Base-by-base conservation (phyloP, 2,797 vertebrate species). In the Lycodopsis pacificus region DNA sequence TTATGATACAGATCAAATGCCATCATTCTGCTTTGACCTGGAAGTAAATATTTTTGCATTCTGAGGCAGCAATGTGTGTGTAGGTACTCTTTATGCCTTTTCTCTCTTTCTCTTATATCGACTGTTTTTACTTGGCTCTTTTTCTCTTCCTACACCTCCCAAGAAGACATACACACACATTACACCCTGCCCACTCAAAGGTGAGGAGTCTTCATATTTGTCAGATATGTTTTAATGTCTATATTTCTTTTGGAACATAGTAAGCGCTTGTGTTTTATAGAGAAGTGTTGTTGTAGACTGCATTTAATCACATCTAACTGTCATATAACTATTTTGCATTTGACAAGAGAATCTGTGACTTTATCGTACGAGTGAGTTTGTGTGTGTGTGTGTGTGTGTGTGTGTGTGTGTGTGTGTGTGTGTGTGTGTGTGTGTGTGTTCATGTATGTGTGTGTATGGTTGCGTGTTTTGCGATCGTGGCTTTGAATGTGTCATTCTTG, bases 141-240 rank as follows among this genome's bases (percentile, higher is more conserved):
- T 62, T 75, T 44, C 54, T 70, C 65, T 63, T 40, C 6, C 42
- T 44, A 25, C 62, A 77, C 75, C 62, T 73, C 73, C 59, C 65
- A 49, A 71, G 42, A 58, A 68, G 51, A 65, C 66, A 75, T 27
- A 82, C 65, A 74, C 73, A 56, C 53, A 27, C 65, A 77, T 56
- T 19, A 54, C 76, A 70, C 79, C 64, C 68, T 66, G 59, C 72
- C 79, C 65, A 70, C 58, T 79, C 46, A 65, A 40, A 79, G 51
- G 70, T 79, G 84, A 83, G 77, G 54, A 71, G 70, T 91, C 67
- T 93, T 88, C 93, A 93, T 88, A 92, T 94, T 91, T 94, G 88
- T 92, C 81, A 86, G 84, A 92, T 93, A 93, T 93, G 90, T 92
- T 94, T 90, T 91, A 91, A 88, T 93, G 91, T 92, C 78, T 91